Base-by-base conservation (phyloP, 1,140 invertebrate genomes). In the Coptotermes formosanus region DNA sequence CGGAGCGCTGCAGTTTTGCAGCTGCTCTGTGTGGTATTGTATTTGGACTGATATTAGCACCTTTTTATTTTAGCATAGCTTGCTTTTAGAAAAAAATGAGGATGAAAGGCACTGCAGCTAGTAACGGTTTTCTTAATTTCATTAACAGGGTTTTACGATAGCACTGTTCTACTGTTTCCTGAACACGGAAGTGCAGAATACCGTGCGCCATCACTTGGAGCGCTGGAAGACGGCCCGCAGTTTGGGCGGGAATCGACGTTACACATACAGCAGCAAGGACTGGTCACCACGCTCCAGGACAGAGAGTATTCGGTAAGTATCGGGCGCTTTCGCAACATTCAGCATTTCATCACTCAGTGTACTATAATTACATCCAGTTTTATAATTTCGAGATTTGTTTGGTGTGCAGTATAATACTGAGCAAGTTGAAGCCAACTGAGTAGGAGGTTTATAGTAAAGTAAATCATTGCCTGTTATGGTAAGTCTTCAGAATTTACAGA, bases 121-220 rank as follows among this genome's bases (percentile, higher is more conserved):
- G 14, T 48, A 48, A 3, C 14, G 3, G 14, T 9, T 48, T 12
- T 32, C 30, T 82, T 38, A 45, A 38, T 87, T 1, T 75, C 38
- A 12, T 43, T 89, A 89, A 64, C 91, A 97, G 96, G 97, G 97
- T 88, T 94, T 97, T 89, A 94, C 95, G 52, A 96, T 98, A 84
- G 96, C 96, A 45, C 90, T 98, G 38, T 95, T 98, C 90, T 98
- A 97, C 91, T 98, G 97, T 91, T 98, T 98, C 91, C 93, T 98
- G 87, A 98, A 98, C 92, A 96, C 95, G 2, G 97, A 98, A 91
- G 97, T 99, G 23, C 95, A 96, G 85, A 96, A 96, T 89, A 95
- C 96, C 0, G 91, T 98, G 86, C 92, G 94, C 84, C 96, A 97
- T 91, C 96, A 97, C 89, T 93, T 96, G 86, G 93, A 94, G 87